Evolutionary conservation across 2,888 invertebrate genomes (phyloP).

Genomic region (Melieria omissa): DNA sequence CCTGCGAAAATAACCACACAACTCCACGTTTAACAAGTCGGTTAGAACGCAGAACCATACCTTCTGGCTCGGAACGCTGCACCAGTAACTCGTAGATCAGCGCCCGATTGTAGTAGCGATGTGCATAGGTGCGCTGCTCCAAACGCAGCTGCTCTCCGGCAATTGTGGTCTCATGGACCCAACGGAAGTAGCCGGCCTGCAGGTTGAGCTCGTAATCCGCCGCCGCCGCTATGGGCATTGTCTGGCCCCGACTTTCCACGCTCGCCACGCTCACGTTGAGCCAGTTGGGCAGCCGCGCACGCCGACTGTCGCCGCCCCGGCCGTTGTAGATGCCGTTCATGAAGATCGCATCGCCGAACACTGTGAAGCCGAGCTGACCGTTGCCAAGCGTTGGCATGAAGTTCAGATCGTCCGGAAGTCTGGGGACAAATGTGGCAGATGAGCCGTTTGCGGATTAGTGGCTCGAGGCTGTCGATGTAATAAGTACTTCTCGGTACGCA

Average conservation of each 20-base stretch:
- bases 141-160: constrained; percentile 49
- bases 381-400: constrained; percentile 73
- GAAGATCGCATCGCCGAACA: constrained; percentile 72
- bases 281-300: constrained; percentile 73
- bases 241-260: neutral
- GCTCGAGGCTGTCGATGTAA: neutral
- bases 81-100: constrained; percentile 62
- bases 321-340: constrained; percentile 74
- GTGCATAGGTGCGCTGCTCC: constrained; percentile 61
- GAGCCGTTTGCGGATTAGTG: neutral
- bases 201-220: constrained; percentile 34
- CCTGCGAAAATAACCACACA: constrained; percentile 38
- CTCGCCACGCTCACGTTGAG: constrained; percentile 65
- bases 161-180: constrained; percentile 43
- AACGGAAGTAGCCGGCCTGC: constrained; percentile 45
- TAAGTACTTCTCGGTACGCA: constrained; percentile 47
- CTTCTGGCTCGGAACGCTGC: constrained; percentile 28
- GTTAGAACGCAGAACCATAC: constrained; percentile 21
- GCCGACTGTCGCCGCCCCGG: constrained; percentile 69
- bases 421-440: constrained; percentile 46
- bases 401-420: constrained; percentile 69
- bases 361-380: constrained; percentile 72
- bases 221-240: neutral
- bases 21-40: no score
- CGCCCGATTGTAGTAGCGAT: constrained; percentile 65